Evolutionary conservation across 2,797 vertebrate genomes (phyloP).

Genomic region (Paratrypauchen microcephalus): DNA sequence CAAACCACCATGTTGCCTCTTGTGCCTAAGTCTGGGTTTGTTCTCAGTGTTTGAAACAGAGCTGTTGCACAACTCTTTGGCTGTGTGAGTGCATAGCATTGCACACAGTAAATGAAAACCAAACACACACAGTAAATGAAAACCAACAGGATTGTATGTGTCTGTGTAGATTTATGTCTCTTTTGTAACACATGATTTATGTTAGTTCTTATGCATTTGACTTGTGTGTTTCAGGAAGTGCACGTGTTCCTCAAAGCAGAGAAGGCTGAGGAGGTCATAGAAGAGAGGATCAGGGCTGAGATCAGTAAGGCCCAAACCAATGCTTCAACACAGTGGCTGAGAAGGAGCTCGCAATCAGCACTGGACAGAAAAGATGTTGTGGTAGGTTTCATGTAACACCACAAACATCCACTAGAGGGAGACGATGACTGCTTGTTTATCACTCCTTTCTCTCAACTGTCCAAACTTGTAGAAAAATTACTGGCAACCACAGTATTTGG

Average conservation of each 20-base stretch:
- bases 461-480: not conserved
- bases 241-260: slow-evolving; percentile 77
- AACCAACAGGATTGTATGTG: slow-evolving; percentile 49
- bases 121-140: slow-evolving; percentile 49
- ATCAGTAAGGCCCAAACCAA: slow-evolving; percentile 66
- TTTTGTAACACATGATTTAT: slow-evolving; percentile 5
- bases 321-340: slow-evolving; percentile 59
- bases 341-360: slow-evolving; percentile 64
- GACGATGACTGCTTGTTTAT: slow-evolving; percentile 44
- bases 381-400: slow-evolving; percentile 68
- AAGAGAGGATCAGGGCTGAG: slow-evolving; percentile 73
- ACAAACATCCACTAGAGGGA: slow-evolving; percentile 50
- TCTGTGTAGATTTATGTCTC: slow-evolving; percentile 26
- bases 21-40: slow-evolving; percentile 43
- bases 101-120: slow-evolving; percentile 51
- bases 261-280: slow-evolving; percentile 77
- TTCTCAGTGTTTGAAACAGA: slow-evolving; percentile 45
- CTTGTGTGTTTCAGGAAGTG: slow-evolving; percentile 76
- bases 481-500: not conserved
- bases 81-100: slow-evolving; percentile 51
- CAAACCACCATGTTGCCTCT: slow-evolving; percentile 53
- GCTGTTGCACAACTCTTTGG: slow-evolving; percentile 69
- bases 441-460: not conserved
- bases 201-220: slow-evolving; percentile 6
- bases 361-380: slow-evolving; percentile 78